Base-by-base conservation (phyloP, 2,888 invertebrate genomes). In the Habroteleia sp. region DNA sequence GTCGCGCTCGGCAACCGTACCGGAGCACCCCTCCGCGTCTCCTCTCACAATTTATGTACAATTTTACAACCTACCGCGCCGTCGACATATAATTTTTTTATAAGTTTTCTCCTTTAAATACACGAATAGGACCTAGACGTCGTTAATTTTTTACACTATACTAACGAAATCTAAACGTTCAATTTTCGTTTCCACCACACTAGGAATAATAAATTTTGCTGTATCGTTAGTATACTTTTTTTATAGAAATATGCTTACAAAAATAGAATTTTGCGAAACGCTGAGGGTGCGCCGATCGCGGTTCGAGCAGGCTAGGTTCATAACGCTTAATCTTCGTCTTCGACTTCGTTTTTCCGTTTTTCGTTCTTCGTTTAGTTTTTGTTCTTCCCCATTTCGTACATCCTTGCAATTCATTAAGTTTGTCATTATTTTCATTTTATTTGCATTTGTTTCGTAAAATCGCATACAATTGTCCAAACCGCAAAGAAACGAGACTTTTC, bases 41-140 rank as follows among this genome's bases (percentile, higher is more conserved):
- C 89, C 89, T 90, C 90, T 91, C 90, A 90, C 90, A 88, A 90
- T 90, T 90, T 90, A 90, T 90, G 89, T 91, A 91, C 91, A 91
- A 90, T 90, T 91, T 91, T 91, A 90, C 90, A 90, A 88, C 87
- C 88, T 88, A 88, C 88, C 84, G 82, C 83, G 84, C 86, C 87
- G 84, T 85, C 87, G 86, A 88, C 87, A 87, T 87, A 88, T 87
- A 88, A 88, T 88, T 88, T 85, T 84, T 79, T 83, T 80, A 83
- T 79, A 79, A 66, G 69, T 76, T 81, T 78, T 73, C 81, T 81
- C 81, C 80, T 82, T 84, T 85, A 86, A 85, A 83, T 87, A 87
- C 87, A 88, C 86, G 87, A 87, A 88, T 87, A 88, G 88, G 87
- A 88, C 88, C 88, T 88, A 88, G 87, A 88, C 88, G 88, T 88